phyloP scores from a whole-genome alignment of 2,888 invertebrate genomes.

The Catocala fraxini region DNA sequence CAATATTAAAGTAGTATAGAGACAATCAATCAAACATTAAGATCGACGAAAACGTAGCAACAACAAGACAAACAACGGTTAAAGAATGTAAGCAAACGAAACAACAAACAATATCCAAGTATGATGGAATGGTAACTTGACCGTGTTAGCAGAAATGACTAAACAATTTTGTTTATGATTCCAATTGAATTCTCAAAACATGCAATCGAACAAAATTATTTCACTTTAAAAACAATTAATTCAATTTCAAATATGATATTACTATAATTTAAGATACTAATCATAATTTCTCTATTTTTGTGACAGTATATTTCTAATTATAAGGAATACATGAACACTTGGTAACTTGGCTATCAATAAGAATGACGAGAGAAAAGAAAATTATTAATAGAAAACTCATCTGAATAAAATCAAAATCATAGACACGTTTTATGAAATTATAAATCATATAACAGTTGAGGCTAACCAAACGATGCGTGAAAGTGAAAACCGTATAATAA shows the following conservation, averaged over 20 bases:
- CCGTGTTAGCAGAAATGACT: slow-evolving; percentile 11
- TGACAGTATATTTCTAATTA: too few relatives aligned
- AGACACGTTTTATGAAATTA: slow-evolving; percentile 4
- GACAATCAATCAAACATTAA: too few relatives aligned
- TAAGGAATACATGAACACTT: too few relatives aligned
- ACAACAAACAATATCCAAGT: slow-evolving; percentile 12
- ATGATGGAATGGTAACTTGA: slow-evolving; percentile 5
- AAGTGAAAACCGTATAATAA: slow-evolving; percentile 63
- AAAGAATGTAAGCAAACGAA: slow-evolving; percentile 17
- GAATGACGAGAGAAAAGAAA: too few relatives aligned
- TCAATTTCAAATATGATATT: too few relatives aligned
- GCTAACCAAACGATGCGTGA: slow-evolving; percentile 44
- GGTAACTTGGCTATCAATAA: too few relatives aligned
- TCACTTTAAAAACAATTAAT: too few relatives aligned
- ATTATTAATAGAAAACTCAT: too few relatives aligned
- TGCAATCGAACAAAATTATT: background rate
- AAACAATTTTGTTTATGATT: slow-evolving; percentile 19
- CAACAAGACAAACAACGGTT: slow-evolving; percentile 14
- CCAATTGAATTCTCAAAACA: slow-evolving; percentile 13
- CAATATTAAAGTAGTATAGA: too few relatives aligned
- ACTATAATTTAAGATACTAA: too few relatives aligned
- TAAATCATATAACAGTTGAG: slow-evolving; percentile 17
- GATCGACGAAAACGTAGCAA: slow-evolving; percentile 5
- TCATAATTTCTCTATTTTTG: too few relatives aligned
- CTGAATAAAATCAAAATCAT: background rate